Base-by-base conservation (phyloP, 64 coral and sea anemone species). In the Platygyra sinensis region DNA sequence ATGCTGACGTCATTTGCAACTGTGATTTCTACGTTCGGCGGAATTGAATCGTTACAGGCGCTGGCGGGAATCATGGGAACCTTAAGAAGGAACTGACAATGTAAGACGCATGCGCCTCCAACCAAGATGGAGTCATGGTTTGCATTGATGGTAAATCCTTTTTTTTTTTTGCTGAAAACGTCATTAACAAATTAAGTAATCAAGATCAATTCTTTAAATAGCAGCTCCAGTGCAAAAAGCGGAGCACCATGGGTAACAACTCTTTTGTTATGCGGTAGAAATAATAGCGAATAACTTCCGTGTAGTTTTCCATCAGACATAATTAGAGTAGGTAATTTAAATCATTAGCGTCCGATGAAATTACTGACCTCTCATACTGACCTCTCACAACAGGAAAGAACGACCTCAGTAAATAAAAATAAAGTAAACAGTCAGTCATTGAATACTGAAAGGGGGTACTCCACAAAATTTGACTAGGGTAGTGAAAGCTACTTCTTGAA, bases 61-160 rank as follows among this genome's bases (percentile, higher is more conserved):
- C 64, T 38, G 30, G 52, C 31, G 49, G 42, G 83, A 49, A 30
- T 51, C 65, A 84, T 67, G 60, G 29, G 36, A 83, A 60, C 27
- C 52, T 86, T 33, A 2, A 80, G 22, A 12, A 73, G 14, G 77
- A 60, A 30, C 51, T 60, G 52, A 60, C 77, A 51, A 80, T 80
- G 25, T 80, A 80, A n/a, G 77, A 80, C 50, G 77, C 77, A 80
- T 80, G 77, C 77, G 52, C 25, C 77, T 80, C 77, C 77, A 80
- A n/a, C 77, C 74, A 76, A 22, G 74, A 22, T 9, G 74, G 74
- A 50, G 74, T 80, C 77, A 80, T 80, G 50, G 77, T 80, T n/a
- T n/a, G n/a, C n/a, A n/a, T 27, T 80, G 77, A 80, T 80, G 77
- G 28, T 80, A 80, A 25, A 80, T 80, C 10, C 30, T n/a, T n/a